Conservation (phyloP, 2,113 vertebrate genomes). For the Lynx canadensis region DNA sequence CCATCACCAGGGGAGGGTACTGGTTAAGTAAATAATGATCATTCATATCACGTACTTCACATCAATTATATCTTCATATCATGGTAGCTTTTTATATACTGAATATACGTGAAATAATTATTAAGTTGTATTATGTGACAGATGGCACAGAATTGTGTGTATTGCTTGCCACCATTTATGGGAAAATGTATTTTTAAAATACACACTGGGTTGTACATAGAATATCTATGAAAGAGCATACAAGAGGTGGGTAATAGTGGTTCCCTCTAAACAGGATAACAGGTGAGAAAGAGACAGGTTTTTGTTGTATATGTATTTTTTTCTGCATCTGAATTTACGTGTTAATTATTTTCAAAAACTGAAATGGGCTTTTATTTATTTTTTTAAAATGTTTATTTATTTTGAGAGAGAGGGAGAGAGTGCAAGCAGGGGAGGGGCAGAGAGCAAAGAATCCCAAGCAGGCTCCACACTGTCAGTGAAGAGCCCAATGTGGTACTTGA, state of each 20-base stretch:
- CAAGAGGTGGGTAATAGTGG: not conserved
- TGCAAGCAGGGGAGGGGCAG: too few relatives aligned
- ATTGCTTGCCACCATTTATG: not conserved
- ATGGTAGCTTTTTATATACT: not conserved
- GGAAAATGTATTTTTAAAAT: constrained; percentile 18
- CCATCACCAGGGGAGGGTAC: not conserved
- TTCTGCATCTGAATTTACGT: not conserved
- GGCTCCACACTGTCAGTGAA: too few relatives aligned
- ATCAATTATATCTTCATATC: not conserved
- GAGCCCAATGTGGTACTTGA: too few relatives aligned
- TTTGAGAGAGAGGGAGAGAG: too few relatives aligned
- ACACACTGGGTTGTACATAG: not conserved
- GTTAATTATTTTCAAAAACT: constrained; percentile 10
- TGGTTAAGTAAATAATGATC: not conserved
- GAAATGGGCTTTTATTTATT: not conserved
- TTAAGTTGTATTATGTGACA: not conserved
- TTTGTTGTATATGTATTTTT: not conserved
- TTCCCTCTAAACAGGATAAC: not conserved
- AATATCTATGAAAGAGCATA: not conserved
- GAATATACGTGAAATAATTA: not conserved
- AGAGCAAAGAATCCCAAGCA: too few relatives aligned
- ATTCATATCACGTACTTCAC: not conserved
- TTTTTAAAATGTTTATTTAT: too few relatives aligned
- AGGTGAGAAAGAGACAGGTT: not conserved
- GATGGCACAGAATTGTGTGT: not conserved